phyloP scores from a whole-genome alignment of 2,888 invertebrate genomes.

The Anoncus sp. region DNA sequence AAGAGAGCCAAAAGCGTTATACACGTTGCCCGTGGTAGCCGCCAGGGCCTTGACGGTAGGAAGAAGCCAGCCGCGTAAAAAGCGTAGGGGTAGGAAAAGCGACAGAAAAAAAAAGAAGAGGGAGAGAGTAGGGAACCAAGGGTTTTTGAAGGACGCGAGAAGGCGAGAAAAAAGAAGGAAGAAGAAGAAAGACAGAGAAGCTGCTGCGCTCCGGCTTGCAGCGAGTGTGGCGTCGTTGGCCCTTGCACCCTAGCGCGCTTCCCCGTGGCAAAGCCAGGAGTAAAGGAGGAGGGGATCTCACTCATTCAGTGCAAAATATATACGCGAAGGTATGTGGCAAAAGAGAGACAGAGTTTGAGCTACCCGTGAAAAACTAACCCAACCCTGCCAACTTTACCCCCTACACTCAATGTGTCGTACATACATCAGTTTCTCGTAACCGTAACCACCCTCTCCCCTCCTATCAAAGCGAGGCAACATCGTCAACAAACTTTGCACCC shows the following conservation, averaged over 20 bases:
- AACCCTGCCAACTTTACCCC: not conserved
- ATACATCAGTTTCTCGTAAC: not conserved
- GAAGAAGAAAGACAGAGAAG: slow-evolving; percentile 60
- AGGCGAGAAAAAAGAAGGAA: slow-evolving; percentile 60
- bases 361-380: slow-evolving; percentile 15
- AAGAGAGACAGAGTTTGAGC: not conserved
- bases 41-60: slow-evolving; percentile 65
- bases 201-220: slow-evolving; percentile 16
- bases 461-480: not conserved
- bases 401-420: not conserved
- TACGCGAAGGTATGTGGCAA: no score
- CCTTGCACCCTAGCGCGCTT: slow-evolving; percentile 66
- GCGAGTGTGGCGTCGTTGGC: slow-evolving; percentile 62
- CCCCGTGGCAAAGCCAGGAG: no score
- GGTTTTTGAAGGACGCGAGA: slow-evolving; percentile 67
- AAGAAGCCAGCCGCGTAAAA: slow-evolving; percentile 62
- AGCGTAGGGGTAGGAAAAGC: slow-evolving; percentile 63
- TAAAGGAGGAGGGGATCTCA: not conserved
- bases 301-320: no score
- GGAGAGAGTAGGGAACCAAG: slow-evolving; percentile 55
- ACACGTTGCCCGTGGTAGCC: slow-evolving; percentile 59
- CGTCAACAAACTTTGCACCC: slow-evolving; percentile 1
- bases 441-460: no score
- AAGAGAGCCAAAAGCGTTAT: slow-evolving; percentile 49
- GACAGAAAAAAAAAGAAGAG: slow-evolving; percentile 51